These are phyloP conservation scores for Halotydeus destructor DNA, from an alignment of 1,140 invertebrate species.

Conservation along the genomic window DNA sequence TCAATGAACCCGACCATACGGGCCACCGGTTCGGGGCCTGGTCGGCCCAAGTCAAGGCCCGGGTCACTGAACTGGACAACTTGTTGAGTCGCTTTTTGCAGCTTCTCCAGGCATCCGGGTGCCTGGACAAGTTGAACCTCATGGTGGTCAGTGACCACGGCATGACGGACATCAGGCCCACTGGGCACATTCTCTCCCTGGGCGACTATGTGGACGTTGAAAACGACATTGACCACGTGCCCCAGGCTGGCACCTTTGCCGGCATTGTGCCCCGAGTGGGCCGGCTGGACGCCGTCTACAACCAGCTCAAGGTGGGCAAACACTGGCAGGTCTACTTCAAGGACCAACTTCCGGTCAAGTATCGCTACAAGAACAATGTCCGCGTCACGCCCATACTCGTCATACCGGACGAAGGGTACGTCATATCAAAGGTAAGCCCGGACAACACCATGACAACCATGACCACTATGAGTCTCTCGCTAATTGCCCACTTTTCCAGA, in stretches of 20 bases:
- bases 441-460: too few relatives aligned
- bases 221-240: background rate
- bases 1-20: slow-evolving; percentile 19
- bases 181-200: slow-evolving; percentile 20
- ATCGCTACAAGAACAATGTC: slow-evolving; percentile 21
- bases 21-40: slow-evolving; percentile 20
- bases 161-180: slow-evolving; percentile 16
- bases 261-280: background rate
- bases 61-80: background rate
- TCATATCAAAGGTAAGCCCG: slow-evolving; percentile 24
- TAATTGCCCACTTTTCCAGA: too few relatives aligned
- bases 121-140: slow-evolving; percentile 18
- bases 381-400: slow-evolving; percentile 10
- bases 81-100: too few relatives aligned
- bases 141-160: slow-evolving; percentile 21
- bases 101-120: too few relatives aligned
- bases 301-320: too few relatives aligned
- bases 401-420: slow-evolving; percentile 13
- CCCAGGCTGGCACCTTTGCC: background rate
- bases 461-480: too few relatives aligned
- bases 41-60: background rate
- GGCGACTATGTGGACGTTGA: background rate
- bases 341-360: slow-evolving; percentile 23
- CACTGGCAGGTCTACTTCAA: slow-evolving; percentile 20
- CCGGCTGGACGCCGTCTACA: background rate